Evolutionary conservation across 1,140 invertebrate species (phyloP).

Genomic region (Apis cerana): DNA sequence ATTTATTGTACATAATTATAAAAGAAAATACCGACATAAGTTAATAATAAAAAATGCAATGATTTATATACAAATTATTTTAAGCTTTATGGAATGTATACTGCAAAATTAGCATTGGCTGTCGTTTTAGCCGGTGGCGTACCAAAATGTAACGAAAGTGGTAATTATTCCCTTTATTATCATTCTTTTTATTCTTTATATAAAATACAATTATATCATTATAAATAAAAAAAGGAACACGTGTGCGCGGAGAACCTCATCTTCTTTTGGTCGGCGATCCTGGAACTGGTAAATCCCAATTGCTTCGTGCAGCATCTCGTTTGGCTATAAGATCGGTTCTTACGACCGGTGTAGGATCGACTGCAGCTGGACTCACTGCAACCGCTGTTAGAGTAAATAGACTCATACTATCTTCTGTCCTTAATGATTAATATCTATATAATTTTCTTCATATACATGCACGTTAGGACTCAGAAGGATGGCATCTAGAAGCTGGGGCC

Average conservation of each 20-base stretch:
- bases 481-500: slow-evolving; percentile 94
- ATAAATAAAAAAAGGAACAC: slow-evolving; percentile 65
- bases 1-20: background rate
- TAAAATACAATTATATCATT: slow-evolving; percentile 26
- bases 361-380: slow-evolving; percentile 94
- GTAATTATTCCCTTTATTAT: slow-evolving; percentile 57
- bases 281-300: slow-evolving; percentile 94
- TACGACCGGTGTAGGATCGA: slow-evolving; percentile 93
- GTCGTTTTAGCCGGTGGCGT: slow-evolving; percentile 88
- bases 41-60: background rate
- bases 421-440: background rate
- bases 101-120: slow-evolving; percentile 92
- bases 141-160: slow-evolving; percentile 81
- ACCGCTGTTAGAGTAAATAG: slow-evolving; percentile 88
- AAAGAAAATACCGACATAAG: too few species aligned
- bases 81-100: slow-evolving; percentile 93
- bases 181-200: background rate
- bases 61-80: slow-evolving; percentile 67
- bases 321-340: slow-evolving; percentile 90
- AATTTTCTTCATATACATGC: background rate
- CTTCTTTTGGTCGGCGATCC: slow-evolving; percentile 95
- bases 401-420: background rate
- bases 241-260: slow-evolving; percentile 90
- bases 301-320: slow-evolving; percentile 89
- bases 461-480: slow-evolving; percentile 89